A percentile compares a stretch with the other conserved stretches of the same genome.
Conservation (phyloP, 2,888 invertebrate genomes). For the Heliconius ethilla region DNA sequence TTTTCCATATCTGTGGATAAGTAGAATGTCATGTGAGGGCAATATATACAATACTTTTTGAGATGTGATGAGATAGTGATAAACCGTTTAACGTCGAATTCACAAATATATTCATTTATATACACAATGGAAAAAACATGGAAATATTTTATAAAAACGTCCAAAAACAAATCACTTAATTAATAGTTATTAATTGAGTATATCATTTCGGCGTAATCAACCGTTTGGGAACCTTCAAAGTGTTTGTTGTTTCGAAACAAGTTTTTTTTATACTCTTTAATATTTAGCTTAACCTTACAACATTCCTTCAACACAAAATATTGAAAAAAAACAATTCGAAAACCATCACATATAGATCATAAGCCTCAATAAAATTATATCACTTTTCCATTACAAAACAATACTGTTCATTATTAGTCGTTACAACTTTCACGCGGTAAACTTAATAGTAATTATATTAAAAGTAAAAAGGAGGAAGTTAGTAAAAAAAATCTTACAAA, state of each 20-base stretch:
- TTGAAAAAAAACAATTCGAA: constrained; percentile 30
- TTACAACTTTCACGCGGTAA: constrained; percentile 58
- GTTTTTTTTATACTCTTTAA: background rate
- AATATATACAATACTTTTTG: constrained; percentile 68
- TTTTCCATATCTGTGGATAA: constrained; percentile 66
- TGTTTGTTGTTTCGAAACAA: background rate
- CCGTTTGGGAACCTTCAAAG: background rate
- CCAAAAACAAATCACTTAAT: constrained; percentile 32
- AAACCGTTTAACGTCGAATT: constrained; percentile 47
- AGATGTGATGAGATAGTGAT: constrained; percentile 56
- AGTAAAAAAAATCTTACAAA: constrained; percentile 37
- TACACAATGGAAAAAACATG: constrained; percentile 41
- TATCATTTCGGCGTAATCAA: background rate
- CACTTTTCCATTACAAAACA: constrained; percentile 59
- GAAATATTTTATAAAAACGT: constrained; percentile 24
- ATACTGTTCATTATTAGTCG: constrained; percentile 62
- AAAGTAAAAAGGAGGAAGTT: constrained; percentile 39
- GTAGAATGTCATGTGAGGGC: constrained; percentile 66
- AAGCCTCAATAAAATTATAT: constrained; percentile 74
- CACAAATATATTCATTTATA: constrained; percentile 40
- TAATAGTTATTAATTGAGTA: constrained; percentile 14
- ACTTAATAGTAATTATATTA: constrained; percentile 54
- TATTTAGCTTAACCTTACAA: constrained; percentile 7
- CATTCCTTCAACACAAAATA: constrained; percentile 25
- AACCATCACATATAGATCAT: constrained; percentile 33